Evolutionary conservation across 2,888 invertebrate species (phyloP), one percentile per base, ranked within the genome.

Genomic region (Hofmannophila pseudospretella): DNA sequence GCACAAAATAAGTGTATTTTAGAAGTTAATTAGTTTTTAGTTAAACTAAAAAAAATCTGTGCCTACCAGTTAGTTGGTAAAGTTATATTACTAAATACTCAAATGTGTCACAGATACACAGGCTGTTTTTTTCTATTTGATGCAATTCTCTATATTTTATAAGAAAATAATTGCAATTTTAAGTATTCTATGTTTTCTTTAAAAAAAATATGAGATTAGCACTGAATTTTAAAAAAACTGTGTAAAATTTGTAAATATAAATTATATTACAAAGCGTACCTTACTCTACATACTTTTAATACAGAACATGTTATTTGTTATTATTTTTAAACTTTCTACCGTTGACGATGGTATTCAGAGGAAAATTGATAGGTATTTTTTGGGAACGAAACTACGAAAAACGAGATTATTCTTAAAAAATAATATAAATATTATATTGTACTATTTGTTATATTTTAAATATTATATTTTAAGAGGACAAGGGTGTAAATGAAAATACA

Each of bases 191-290:
- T 20, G 4, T 20, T 23, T 23, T 23, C 23, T 23, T 23, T 23
- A n/a, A n/a, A n/a, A n/a, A n/a, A n/a, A n/a, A n/a, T n/a, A n/a
- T n/a, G n/a, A n/a, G n/a, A n/a, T n/a, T 25, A n/a, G 2, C 10
- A 25, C 9, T 25, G n/a, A 25, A 20, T 25, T 27, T 11, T 27
- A 10, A 27, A 27, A 10, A 11, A 4, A 5, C 11, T 11, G 23
- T 23, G 4, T n/a, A 11, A n/a, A 11, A 30, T 49, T 58, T 78
- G 77, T 78, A 77, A 74, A 78, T 78, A 76, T 67, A 64, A 70
- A 61, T 61, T 58, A 63, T 55, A 44, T 41, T 38, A 23, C 23
- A 42, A 48, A 36, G 30, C 34, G 33, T 38, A 44, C 35, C 28
- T 34, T 42, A 41, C 34, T 12, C 20, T 27, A 36, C 23, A 36